Evolutionary conservation across 2,888 invertebrate species (phyloP), one percentile per base, ranked within the genome.

Genomic region (Anthophora plumipes): DNA sequence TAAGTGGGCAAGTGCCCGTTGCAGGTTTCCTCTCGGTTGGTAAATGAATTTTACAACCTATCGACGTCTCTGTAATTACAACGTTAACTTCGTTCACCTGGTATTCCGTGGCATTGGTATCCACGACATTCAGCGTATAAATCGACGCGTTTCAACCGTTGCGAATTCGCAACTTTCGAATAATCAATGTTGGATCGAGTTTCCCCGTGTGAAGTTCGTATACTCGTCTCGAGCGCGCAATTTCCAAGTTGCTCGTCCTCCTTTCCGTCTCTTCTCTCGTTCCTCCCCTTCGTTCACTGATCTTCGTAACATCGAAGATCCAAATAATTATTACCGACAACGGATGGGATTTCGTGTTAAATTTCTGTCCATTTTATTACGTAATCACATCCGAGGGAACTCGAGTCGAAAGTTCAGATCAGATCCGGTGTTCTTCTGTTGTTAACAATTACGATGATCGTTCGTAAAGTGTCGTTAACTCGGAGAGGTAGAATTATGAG

Each of bases 131-230:
- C 61, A 1, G n/a, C 60, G 57, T 59, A 64, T 64, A 61, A 68
- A 75, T 68, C 52, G 11, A 20, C 52, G 48, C 55, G 67, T 55
- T 55, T 67, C 67, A 60, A 54, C 57, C 25, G 46, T 31, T 14
- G 20, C 59, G 64, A 70, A 77, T 59, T 70, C 25, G 52, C 48
- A 77, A 77, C 63, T 69, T 77, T 64, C 57, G 70, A 77, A 70
- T 69, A 64, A 78, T 77, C 77, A 57, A 68, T 37, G 77, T 37
- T 37, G 72, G 48, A 76, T 76, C 73, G 76, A 72, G 77, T 69
- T 69, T 77, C 50, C 20, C 39, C 4, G 31, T 12, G 43, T 41
- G 46, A 48, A 66, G 59, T 72, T 66, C 31, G n/a, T 17, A 37
- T 25, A 14, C 22, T 46, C 43, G 61, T 48, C 46, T 39, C 37